Conservation (phyloP, 1,140 invertebrate species). For the Penaeus chinensis region DNA sequence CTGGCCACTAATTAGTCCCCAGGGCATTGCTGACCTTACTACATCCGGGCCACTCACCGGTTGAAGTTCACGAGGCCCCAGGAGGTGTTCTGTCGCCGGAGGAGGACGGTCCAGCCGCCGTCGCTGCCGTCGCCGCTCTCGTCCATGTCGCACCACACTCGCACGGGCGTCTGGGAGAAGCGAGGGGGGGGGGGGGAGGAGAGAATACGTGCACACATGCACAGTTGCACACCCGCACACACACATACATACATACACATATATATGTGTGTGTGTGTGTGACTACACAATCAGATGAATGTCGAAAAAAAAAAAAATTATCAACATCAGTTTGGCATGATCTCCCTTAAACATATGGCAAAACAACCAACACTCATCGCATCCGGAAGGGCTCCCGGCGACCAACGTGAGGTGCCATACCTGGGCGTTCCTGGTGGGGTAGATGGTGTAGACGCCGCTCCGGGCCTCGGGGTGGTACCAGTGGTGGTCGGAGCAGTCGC, state of each 20-base stretch:
- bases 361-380: too few species aligned
- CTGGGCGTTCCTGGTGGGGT: constrained; percentile 17
- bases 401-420: not conserved
- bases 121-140: not conserved
- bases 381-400: too few species aligned
- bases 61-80: constrained; percentile 24
- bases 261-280: too few species aligned
- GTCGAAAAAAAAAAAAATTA: too few species aligned
- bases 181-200: not conserved
- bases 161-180: not conserved
- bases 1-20: not conserved
- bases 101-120: constrained; percentile 25
- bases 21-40: not conserved
- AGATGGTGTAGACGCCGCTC: constrained; percentile 15
- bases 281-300: too few species aligned
- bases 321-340: too few species aligned
- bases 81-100: not conserved
- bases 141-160: constrained; percentile 21
- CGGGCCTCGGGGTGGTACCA: constrained; percentile 18
- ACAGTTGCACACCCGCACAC: too few species aligned
- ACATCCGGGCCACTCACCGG: not conserved
- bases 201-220: too few species aligned
- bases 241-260: too few species aligned
- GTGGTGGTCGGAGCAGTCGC: constrained; percentile 32
- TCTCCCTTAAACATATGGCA: too few species aligned